Conservation (phyloP, 1,140 invertebrate species). For the Pentalonia nigronervosa region DNA sequence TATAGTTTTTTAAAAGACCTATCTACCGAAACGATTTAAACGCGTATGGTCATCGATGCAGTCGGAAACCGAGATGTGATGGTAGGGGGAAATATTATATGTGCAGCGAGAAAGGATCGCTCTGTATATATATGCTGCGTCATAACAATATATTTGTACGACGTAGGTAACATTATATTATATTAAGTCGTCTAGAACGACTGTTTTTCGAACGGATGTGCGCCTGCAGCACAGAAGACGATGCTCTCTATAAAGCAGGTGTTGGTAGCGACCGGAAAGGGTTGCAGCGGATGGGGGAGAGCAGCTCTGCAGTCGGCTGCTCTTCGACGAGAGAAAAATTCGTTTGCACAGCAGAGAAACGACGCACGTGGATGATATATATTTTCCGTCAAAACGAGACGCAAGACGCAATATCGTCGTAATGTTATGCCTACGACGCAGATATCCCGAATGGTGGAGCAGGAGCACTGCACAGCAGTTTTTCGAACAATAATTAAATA, state of each 20-base stretch:
- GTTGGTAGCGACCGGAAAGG: background rate
- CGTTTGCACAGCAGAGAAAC: background rate
- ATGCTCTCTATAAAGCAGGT: background rate
- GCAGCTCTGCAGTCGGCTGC: background rate
- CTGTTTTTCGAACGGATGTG: background rate
- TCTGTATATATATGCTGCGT: background rate
- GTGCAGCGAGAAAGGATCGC: background rate
- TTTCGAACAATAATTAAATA: background rate
- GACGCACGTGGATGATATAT: background rate
- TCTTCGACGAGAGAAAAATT: background rate
- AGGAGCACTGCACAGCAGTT: background rate
- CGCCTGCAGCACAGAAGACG: background rate
- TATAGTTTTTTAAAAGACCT: background rate
- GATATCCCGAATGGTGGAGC: background rate
- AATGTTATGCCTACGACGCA: background rate
- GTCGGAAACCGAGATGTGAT: background rate
- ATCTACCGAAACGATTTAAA: background rate
- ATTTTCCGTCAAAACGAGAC: background rate
- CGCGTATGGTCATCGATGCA: background rate
- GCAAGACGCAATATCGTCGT: background rate
- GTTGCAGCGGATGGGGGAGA: background rate
- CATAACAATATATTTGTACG: background rate
- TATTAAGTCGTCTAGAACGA: background rate
- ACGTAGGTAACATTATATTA: background rate
- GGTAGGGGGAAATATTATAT: background rate